These are phyloP conservation scores for Drosophila diplacantha DNA, from an alignment of 2,888 invertebrate genomes.

Conservation along the genomic window DNA sequence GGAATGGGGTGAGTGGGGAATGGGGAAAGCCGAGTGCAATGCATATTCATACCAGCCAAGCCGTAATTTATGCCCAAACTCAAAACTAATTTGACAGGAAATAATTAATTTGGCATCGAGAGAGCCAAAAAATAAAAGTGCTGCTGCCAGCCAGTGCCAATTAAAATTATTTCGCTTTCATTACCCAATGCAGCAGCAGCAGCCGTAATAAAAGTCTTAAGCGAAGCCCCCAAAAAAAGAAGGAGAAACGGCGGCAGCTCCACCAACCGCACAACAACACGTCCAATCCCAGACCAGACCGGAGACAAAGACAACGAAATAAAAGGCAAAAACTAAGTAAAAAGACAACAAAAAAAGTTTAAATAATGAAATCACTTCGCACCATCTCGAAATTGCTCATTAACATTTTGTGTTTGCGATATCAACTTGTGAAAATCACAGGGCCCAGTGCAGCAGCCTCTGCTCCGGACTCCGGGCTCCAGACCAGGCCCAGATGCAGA, in stretches of 20 bases:
- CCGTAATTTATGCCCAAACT: conserved; percentile 58
- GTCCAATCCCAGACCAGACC: conserved; percentile 23
- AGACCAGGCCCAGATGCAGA: conserved; percentile 37
- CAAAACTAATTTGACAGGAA: conserved; percentile 70
- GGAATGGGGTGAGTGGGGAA: conserved; percentile 35
- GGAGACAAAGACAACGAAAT: conserved; percentile 43
- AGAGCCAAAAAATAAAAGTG: conserved; percentile 36
- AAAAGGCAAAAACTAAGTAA: conserved; percentile 33
- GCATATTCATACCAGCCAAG: conserved; percentile 27
- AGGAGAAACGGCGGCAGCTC: conserved; percentile 8
- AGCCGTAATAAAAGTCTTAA: conserved; percentile 58
- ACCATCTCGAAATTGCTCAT: conserved; percentile 79
- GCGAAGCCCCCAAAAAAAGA: conserved; percentile 5
- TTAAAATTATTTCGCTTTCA: conserved; percentile 73
- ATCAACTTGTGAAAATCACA: conserved; percentile 78
- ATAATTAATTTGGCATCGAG: conserved; percentile 65
- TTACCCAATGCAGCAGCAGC: conserved; percentile 62
- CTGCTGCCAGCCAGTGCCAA: conserved; percentile 51
- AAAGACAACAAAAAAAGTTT: conserved; percentile 53
- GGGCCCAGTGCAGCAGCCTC: conserved; percentile 49
- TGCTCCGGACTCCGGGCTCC: conserved; percentile 32
- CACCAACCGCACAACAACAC: conserved; percentile 29
- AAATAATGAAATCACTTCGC: conserved; percentile 78
- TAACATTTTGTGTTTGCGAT: conserved; percentile 78
- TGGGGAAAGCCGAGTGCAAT: conserved; percentile 6